Conservation (phyloP, 2,797 vertebrate genomes). For the Rhincodon typus region DNA sequence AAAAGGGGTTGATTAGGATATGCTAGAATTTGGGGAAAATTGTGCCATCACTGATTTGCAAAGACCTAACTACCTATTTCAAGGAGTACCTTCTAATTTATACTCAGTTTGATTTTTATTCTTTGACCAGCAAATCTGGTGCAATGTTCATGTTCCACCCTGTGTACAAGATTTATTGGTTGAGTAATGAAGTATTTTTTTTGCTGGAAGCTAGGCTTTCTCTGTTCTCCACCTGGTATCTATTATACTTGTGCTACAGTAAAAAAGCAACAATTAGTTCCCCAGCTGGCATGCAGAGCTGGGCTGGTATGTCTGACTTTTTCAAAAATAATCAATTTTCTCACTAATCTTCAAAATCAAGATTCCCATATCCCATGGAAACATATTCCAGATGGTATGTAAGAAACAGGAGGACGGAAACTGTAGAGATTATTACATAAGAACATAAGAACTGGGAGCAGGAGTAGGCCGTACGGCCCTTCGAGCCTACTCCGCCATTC, state of each 20-base stretch:
- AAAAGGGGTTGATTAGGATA: background rate
- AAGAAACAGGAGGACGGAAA: background rate
- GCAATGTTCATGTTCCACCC: background rate
- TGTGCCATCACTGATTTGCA: background rate
- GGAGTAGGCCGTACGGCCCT: too few species aligned
- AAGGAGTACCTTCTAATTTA: background rate
- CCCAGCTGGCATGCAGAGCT: conserved; percentile 42
- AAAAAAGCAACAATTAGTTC: conserved; percentile 43
- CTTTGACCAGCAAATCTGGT: background rate
- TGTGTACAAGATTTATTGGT: background rate
- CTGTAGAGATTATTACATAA: too few species aligned
- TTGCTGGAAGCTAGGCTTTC: background rate
- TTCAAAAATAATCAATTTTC: conserved; percentile 31
- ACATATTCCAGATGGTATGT: conserved; percentile 4
- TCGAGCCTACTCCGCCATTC: too few species aligned
- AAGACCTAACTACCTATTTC: background rate
- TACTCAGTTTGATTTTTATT: background rate
- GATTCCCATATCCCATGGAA: background rate
- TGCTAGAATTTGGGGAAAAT: background rate
- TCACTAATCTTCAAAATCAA: background rate
- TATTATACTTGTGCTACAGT: conserved; percentile 36
- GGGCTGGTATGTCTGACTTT: background rate
- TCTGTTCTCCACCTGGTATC: conserved; percentile 26
- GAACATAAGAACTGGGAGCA: too few species aligned
- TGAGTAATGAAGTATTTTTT: background rate